phyloP scores from a whole-genome alignment of 2,113 vertebrate species.

The Forbesichthys papilliferus region DNA sequence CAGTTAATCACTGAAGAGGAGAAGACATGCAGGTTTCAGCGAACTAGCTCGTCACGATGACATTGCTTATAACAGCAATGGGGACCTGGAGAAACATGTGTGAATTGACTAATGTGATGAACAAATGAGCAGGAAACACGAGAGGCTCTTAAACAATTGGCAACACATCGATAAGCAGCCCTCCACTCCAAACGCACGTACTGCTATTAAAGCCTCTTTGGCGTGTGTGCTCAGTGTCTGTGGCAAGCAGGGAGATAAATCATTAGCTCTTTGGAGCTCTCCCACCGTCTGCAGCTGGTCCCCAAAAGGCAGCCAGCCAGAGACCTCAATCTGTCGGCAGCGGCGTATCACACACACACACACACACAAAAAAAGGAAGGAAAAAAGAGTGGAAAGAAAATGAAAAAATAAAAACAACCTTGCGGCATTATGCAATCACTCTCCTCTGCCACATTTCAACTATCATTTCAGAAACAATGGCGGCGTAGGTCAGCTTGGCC shows the following conservation, averaged over 20 bases:
- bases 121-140: slow-evolving; percentile 29
- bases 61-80: no score
- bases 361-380: not conserved
- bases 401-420: no score
- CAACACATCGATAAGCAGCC: slow-evolving; percentile 40
- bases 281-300: slow-evolving; percentile 69
- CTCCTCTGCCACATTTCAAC: slow-evolving; percentile 31
- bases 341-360: slow-evolving; percentile 11
- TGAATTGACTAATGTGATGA: slow-evolving; percentile 23
- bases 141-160: slow-evolving; percentile 29
- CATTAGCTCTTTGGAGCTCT: slow-evolving; percentile 54
- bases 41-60: no score
- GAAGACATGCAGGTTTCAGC: no score
- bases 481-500: not conserved
- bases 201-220: slow-evolving; percentile 30
- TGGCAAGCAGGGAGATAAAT: slow-evolving; percentile 41
- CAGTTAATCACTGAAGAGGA: no score
- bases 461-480: not conserved
- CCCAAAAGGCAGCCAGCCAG: slow-evolving; percentile 61
- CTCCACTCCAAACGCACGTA: slow-evolving; percentile 10
- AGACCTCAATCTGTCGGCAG: slow-evolving; percentile 77
- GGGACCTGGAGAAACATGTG: slow-evolving; percentile 1
- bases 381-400: no score
- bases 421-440: slow-evolving; percentile 35
- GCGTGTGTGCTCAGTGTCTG: slow-evolving; percentile 19